Conservation (phyloP, 2,113 vertebrate genomes). For the Xyrauchen texanus region DNA sequence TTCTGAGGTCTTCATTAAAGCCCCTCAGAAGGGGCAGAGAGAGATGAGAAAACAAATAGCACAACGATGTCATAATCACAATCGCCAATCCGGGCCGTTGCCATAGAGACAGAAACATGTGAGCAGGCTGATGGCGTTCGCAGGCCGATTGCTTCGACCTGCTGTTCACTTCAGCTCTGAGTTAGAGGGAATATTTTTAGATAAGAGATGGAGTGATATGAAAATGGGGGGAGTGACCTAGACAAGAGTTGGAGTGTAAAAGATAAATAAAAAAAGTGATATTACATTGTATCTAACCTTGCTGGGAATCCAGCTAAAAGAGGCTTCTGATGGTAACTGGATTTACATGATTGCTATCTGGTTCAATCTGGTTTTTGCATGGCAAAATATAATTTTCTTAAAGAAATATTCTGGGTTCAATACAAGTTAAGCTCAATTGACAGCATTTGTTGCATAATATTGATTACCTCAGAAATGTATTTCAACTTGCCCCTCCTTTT, state of each 20-base stretch:
- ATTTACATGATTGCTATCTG: not conserved
- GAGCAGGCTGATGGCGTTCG: constrained; percentile 51
- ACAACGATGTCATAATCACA: constrained; percentile 50
- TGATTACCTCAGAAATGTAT: no score
- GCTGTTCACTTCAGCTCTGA: constrained; percentile 40
- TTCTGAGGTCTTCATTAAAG: not conserved
- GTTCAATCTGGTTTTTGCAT: not conserved
- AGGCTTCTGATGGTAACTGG: no score
- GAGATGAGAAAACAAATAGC: not conserved
- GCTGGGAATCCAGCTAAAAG: not conserved
- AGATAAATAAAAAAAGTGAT: not conserved
- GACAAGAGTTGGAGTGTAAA: not conserved
- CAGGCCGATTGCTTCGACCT: constrained; percentile 46
- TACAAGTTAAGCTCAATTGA: no score
- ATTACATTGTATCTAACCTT: constrained; percentile 4
- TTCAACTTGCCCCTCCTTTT: no score
- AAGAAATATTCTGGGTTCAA: no score
- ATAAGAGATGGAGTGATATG: constrained; percentile 2
- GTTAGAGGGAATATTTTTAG: constrained; percentile 6
- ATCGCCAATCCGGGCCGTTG: constrained; percentile 47
- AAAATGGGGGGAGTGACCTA: not conserved
- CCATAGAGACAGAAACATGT: constrained; percentile 55
- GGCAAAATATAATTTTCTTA: no score
- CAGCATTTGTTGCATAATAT: no score
- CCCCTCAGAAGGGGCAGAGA: not conserved